phyloP scores from a whole-genome alignment of 2,113 vertebrate species.

The Plotosus lineatus region DNA sequence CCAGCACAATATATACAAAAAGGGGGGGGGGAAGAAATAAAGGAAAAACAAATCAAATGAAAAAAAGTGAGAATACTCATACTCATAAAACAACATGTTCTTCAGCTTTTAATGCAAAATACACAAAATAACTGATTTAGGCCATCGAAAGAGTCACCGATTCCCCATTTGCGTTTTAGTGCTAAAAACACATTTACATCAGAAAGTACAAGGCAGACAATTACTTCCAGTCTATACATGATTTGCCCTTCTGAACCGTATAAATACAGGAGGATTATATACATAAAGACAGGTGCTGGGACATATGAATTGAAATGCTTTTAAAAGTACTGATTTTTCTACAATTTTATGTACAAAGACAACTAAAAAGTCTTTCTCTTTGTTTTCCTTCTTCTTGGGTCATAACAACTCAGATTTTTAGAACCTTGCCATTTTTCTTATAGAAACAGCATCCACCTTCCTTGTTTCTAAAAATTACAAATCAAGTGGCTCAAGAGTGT shows the following conservation, averaged over 20 bases:
- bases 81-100: conserved; percentile 59
- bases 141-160: conserved; percentile 57
- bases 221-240: conserved; percentile 84
- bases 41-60: conserved; percentile 64
- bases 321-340: conserved; percentile 33
- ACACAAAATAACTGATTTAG: conserved; percentile 67
- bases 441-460: background rate
- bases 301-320: conserved; percentile 50
- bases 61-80: conserved; percentile 78
- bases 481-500: background rate
- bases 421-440: conserved; percentile 10
- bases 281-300: conserved; percentile 76
- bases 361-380: conserved; percentile 16
- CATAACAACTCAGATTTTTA: background rate
- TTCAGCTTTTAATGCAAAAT: conserved; percentile 69
- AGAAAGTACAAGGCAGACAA: conserved; percentile 85
- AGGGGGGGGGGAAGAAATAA: background rate
- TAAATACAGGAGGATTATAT: conserved; percentile 86
- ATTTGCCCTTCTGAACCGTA: conserved; percentile 84
- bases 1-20: conserved; percentile 89
- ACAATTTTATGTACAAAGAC: conserved; percentile 56
- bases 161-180: conserved; percentile 50
- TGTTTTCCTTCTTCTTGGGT: background rate
- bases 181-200: conserved; percentile 84
- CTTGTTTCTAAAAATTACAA: conserved; percentile 5